A percentile compares a stretch with the other conserved stretches of the same genome.
Conservation (phyloP, 92 coral and sea anemone species). For the Heliopora coerulea region DNA sequence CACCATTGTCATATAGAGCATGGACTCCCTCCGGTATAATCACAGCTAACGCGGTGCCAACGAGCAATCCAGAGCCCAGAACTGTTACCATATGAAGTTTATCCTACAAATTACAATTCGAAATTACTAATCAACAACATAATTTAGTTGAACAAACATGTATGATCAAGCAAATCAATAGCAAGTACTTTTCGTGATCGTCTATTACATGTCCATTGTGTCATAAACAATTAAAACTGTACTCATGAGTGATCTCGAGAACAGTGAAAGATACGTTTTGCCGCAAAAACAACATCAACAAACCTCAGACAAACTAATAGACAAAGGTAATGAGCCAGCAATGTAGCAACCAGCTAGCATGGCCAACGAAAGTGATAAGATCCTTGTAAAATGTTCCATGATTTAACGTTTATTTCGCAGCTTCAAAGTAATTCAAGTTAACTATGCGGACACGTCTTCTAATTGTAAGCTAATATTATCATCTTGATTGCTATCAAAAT, state of each 20-base stretch:
- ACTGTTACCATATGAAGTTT: slow-evolving; percentile 91
- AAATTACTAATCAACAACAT: background rate
- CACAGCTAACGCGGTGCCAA: slow-evolving; percentile 97
- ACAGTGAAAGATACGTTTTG: too few species aligned
- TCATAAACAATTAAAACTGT: too few species aligned
- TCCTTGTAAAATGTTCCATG: slow-evolving; percentile 78
- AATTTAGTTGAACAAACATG: background rate
- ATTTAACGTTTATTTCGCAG: too few species aligned
- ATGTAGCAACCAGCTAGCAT: slow-evolving; percentile 89
- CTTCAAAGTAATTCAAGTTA: background rate
- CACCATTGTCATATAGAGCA: slow-evolving; percentile 71
- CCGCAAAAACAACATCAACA: background rate
- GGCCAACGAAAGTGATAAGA: slow-evolving; percentile 71
- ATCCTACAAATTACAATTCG: slow-evolving; percentile 42
- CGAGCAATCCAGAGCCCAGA: slow-evolving; percentile 91
- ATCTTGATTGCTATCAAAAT: too few species aligned
- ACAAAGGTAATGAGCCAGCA: slow-evolving; percentile 83
- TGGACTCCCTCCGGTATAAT: slow-evolving; percentile 97
- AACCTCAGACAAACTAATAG: slow-evolving; percentile 87
- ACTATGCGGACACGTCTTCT: too few species aligned
- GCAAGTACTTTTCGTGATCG: too few species aligned
- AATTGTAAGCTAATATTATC: too few species aligned
- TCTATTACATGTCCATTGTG: too few species aligned
- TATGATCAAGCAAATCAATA: background rate
- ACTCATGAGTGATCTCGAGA: too few species aligned